phyloP scores from a whole-genome alignment of 2,113 vertebrate genomes.

The Siniperca knerii region DNA sequence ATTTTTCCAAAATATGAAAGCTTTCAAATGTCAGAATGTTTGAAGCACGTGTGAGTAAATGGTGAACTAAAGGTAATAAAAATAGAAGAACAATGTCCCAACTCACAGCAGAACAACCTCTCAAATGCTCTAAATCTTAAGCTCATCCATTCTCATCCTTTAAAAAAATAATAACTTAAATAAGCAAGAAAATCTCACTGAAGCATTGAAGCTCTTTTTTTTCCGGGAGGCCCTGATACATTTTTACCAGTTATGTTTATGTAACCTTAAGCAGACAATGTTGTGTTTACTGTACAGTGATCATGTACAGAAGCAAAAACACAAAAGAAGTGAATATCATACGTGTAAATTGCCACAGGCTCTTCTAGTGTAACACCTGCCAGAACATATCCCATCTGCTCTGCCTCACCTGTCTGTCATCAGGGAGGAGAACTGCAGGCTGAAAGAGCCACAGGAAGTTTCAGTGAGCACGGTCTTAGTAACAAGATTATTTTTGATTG shows the following conservation, averaged over 20 bases:
- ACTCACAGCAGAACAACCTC: not conserved
- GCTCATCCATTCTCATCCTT: not conserved
- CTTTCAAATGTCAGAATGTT: not conserved
- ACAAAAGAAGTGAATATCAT: not conserved
- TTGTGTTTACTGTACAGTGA: not conserved
- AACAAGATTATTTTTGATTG: not conserved
- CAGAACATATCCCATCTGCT: conserved; percentile 53
- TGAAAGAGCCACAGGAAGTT: conserved; percentile 22
- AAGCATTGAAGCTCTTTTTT: not conserved
- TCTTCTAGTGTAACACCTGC: conserved; percentile 30
- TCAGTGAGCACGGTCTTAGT: not conserved
- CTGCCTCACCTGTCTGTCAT: conserved; percentile 54
- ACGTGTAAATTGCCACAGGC: conserved; percentile 14
- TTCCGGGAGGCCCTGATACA: not conserved
- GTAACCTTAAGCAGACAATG: conserved; percentile 16
- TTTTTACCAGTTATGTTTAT: not conserved
- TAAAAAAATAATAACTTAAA: not conserved
- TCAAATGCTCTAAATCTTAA: not conserved
- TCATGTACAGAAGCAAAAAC: not conserved
- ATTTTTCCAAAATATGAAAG: not conserved
- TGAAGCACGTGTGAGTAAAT: not conserved
- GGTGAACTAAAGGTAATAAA: not conserved
- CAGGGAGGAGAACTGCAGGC: conserved; percentile 13
- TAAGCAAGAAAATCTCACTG: not conserved
- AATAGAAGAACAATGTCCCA: not conserved